Conservation (phyloP, 2,113 vertebrate species). For the Euleptes europaea region DNA sequence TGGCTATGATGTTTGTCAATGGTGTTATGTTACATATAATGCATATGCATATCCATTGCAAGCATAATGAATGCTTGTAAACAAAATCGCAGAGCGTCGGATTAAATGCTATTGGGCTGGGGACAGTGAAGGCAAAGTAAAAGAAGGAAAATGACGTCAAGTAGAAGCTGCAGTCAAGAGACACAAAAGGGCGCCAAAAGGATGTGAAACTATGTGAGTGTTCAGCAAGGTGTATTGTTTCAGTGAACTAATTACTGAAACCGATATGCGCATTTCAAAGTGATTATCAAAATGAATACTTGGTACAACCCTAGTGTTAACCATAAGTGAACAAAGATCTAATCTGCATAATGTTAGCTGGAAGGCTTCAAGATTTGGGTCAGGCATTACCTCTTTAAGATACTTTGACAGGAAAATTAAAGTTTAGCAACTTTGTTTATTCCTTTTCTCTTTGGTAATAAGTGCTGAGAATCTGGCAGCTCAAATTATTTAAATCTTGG, state of each 20-base stretch:
- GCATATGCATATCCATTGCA: too few species aligned
- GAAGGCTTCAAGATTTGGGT: neutral
- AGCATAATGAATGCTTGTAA: neutral
- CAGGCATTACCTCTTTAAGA: neutral
- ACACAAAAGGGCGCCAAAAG: neutral
- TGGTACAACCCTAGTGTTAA: too few species aligned
- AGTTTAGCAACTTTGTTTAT: constrained; percentile 6
- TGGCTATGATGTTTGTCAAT: neutral
- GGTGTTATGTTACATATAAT: neutral
- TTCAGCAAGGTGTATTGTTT: neutral
- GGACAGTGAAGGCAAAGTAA: neutral
- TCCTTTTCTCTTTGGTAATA: neutral
- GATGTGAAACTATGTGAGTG: neutral
- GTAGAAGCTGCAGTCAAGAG: neutral
- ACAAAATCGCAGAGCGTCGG: neutral
- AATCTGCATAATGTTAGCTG: neutral
- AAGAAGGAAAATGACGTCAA: neutral
- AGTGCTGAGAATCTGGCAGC: constrained; percentile 1
- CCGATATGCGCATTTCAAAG: neutral
- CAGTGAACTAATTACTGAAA: neutral
- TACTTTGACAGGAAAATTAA: neutral
- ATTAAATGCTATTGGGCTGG: neutral
- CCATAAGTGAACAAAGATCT: neutral
- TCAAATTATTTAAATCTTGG: constrained; percentile 10
- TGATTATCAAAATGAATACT: neutral